phyloP scores from a whole-genome alignment of 35 echinoderm and acorn worm genomes.

The Apostichopus japonicus region DNA sequence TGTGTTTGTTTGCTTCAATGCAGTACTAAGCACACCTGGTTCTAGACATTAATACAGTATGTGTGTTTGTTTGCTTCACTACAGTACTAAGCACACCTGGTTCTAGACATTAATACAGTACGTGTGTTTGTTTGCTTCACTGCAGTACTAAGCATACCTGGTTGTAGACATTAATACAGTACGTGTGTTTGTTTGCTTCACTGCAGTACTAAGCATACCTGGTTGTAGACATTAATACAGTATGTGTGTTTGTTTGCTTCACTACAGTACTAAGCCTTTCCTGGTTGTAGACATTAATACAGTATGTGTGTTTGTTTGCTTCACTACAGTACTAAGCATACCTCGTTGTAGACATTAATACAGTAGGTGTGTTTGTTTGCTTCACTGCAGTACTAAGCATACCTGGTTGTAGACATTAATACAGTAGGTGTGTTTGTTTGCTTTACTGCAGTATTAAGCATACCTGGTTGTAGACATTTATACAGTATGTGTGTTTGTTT shows the following conservation, averaged over 20 bases:
- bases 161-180: slow-evolving; percentile 85
- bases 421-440: no score
- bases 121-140: not conserved
- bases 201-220: not conserved
- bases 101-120: not conserved
- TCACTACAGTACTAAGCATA: no score
- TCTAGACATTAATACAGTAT: slow-evolving; percentile 79
- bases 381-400: no score
- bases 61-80: no score
- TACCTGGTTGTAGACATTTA: no score
- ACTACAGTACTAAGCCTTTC: slow-evolving; percentile 14
- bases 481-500: no score
- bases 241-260: not conserved
- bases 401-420: no score
- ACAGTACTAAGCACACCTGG: not conserved
- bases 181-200: no score
- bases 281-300: slow-evolving; percentile 96
- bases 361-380: no score
- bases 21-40: slow-evolving; percentile 63
- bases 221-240: not conserved
- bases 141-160: slow-evolving; percentile 56
- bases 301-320: no score
- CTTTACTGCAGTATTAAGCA: no score
- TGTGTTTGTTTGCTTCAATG: not conserved
- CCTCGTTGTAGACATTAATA: no score